Evolutionary conservation across 1,140 invertebrate species (phyloP).

Genomic region (Bursaphelenchus mucronatus): DNA sequence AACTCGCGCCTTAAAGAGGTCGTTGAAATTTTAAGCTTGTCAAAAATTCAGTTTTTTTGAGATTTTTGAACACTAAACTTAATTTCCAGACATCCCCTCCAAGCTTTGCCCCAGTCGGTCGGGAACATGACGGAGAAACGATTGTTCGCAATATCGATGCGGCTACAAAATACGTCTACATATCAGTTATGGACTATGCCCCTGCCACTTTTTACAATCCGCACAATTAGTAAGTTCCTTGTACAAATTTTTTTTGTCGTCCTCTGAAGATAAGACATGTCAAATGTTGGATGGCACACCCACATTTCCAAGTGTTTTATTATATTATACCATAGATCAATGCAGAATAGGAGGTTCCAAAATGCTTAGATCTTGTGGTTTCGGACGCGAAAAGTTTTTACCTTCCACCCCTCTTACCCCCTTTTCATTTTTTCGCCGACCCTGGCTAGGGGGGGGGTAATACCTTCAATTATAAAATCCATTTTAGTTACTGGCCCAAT

Average conservation of each 20-base stretch:
- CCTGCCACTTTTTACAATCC: constrained; percentile 71
- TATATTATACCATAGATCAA: background rate
- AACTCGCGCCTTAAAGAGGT: too few relatives aligned
- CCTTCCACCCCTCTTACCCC: too few relatives aligned
- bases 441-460: background rate
- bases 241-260: background rate
- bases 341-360: too few relatives aligned
- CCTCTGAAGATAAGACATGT: background rate
- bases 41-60: constrained; percentile 3
- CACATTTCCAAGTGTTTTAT: constrained; percentile 1
- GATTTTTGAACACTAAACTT: background rate
- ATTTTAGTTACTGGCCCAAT: constrained; percentile 77
- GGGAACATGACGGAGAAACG: constrained; percentile 77
- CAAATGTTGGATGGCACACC: constrained; percentile 1
- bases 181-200: constrained; percentile 81
- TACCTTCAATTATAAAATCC: background rate
- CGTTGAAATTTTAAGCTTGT: background rate
- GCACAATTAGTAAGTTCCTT: constrained; percentile 18
- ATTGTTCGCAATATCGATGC: constrained; percentile 74
- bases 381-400: too few relatives aligned
- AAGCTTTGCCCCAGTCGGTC: constrained; percentile 72
- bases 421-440: too few relatives aligned
- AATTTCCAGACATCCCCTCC: constrained; percentile 78
- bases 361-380: too few relatives aligned
- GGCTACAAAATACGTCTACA: constrained; percentile 80